A percentile compares a stretch with the other conserved stretches of the same genome.
Evolutionary conservation across 2,888 invertebrate species (phyloP).

Genomic region (Erebia palarica): DNA sequence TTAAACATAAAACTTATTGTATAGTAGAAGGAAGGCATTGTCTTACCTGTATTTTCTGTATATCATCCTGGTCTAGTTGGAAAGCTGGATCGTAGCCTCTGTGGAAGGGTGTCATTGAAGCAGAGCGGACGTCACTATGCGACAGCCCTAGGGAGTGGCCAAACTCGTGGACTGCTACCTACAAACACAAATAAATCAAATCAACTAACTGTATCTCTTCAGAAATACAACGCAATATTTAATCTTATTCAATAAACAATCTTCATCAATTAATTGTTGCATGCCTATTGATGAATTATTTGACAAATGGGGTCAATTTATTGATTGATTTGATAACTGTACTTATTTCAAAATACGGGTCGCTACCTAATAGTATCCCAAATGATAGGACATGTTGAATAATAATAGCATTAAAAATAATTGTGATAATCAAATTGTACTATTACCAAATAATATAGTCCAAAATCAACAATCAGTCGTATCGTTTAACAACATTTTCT

Average conservation of each 20-base stretch:
- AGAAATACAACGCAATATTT: too few species aligned
- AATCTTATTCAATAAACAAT: neutral
- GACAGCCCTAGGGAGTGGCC: slow-evolving; percentile 98
- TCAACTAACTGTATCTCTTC: neutral
- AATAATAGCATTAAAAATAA: too few species aligned
- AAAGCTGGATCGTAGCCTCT: slow-evolving; percentile 94
- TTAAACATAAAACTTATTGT: too few species aligned
- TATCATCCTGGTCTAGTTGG: slow-evolving; percentile 93
- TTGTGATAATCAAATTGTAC: too few species aligned
- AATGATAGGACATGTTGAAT: too few species aligned
- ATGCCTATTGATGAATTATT: neutral
- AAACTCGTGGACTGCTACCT: slow-evolving; percentile 97
- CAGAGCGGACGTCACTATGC: slow-evolving; percentile 94
- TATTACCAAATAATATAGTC: too few species aligned
- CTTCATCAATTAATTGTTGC: neutral
- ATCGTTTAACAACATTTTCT: too few species aligned
- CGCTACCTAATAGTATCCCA: too few species aligned
- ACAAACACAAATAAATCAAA: slow-evolving; percentile 24
- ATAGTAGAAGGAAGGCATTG: neutral
- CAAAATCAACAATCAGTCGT: too few species aligned
- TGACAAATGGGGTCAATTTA: neutral
- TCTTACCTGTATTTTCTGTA: slow-evolving; percentile 89
- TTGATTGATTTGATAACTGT: neutral
- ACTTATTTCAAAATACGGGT: too few species aligned
- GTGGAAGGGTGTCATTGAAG: slow-evolving; percentile 99